Evolutionary conservation across 1,140 invertebrate species (phyloP).

Genomic region (Drosophila carrolli): DNA sequence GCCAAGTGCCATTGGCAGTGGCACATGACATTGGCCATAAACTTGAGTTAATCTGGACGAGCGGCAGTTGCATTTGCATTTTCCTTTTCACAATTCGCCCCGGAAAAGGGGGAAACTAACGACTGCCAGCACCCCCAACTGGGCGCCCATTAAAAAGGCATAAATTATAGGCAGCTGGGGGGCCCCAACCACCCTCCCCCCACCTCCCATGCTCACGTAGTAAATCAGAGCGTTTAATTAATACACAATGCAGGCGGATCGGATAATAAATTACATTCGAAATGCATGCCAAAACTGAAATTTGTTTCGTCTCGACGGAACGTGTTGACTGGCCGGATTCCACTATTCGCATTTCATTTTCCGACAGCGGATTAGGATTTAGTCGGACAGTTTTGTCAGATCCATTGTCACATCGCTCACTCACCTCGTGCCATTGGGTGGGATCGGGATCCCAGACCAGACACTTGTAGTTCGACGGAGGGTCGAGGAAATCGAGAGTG

Average conservation of each 20-base stretch:
- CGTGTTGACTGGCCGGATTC: not conserved
- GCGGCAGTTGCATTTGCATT: conserved; percentile 1
- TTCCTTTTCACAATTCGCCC: not conserved
- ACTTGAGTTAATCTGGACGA: conserved; percentile 17
- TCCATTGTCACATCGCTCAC: conserved; percentile 27
- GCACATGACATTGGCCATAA: conserved; percentile 43
- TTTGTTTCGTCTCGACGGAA: conserved; percentile 16
- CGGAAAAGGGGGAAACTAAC: conserved; percentile 6
- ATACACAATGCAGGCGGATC: conserved; percentile 34
- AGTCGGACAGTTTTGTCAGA: conserved; percentile 4
- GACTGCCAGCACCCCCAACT: conserved; percentile 10
- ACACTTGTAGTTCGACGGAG: not conserved
- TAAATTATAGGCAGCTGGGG: conserved; percentile 45
- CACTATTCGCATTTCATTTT: not conserved
- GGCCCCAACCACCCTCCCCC: not conserved
- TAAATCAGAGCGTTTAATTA: conserved; percentile 54
- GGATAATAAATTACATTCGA: conserved; percentile 44
- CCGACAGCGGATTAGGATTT: conserved; percentile 2
- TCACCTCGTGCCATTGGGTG: not conserved
- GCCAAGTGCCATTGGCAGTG: conserved; percentile 29
- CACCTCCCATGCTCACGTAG: conserved; percentile 2
- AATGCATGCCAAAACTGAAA: conserved; percentile 35
- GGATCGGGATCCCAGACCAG: not conserved
- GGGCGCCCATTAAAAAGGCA: conserved; percentile 55
- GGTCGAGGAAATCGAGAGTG: not conserved